Evolutionary conservation across 1,140 invertebrate genomes (phyloP).

Genomic region (Lepidurus packardi): DNA sequence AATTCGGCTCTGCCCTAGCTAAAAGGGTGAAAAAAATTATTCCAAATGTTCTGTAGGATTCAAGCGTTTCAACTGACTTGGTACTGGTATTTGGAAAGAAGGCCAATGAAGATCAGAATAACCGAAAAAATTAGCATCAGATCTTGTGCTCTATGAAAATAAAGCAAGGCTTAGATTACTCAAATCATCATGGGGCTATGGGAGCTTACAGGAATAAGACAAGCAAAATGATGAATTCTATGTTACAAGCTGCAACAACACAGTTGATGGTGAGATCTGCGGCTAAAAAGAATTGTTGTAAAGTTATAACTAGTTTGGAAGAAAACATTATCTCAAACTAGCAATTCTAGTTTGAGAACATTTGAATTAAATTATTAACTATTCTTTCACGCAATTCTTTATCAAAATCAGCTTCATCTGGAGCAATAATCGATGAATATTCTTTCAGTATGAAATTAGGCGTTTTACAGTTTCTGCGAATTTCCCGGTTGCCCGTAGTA

Average conservation of each 20-base stretch:
- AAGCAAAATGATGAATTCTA: neutral
- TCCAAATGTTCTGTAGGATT: neutral
- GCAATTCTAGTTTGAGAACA: neutral
- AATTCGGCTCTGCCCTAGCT: neutral
- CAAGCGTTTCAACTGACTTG: neutral
- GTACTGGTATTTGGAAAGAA: neutral
- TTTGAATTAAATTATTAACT: too few relatives aligned
- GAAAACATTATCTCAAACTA: neutral
- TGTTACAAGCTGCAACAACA: neutral
- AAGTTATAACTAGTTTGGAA: neutral
- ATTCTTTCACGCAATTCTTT: too few relatives aligned
- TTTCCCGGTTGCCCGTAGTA: neutral
- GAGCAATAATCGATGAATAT: too few relatives aligned
- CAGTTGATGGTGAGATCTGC: neutral
- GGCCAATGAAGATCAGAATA: neutral
- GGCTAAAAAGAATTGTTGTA: neutral
- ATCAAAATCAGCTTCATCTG: too few relatives aligned
- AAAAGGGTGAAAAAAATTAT: neutral
- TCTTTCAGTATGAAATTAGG: too few relatives aligned
- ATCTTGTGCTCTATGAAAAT: neutral
- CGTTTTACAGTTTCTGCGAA: neutral
- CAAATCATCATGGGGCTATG: neutral
- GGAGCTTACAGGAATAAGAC: neutral
- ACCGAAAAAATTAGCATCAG: neutral
- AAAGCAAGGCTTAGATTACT: neutral